Percentiles rank a stretch among this genome's conserved stretches.
Evolutionary conservation across 1,140 invertebrate genomes (phyloP).

Genomic region (Pseudachorutes palmiensis): DNA sequence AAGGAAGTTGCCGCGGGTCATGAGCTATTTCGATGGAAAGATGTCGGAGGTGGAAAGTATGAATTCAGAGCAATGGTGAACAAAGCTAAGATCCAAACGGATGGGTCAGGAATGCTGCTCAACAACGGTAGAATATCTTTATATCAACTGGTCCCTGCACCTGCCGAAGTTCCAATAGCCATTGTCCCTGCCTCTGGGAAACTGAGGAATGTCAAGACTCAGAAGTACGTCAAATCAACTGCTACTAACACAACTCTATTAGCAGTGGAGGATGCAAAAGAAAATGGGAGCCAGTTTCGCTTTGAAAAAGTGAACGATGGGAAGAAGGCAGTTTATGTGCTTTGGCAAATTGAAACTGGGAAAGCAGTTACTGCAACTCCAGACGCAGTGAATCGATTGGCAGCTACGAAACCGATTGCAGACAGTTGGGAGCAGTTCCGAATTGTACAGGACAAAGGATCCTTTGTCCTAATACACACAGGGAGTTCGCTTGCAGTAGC

Average conservation of each 20-base stretch:
- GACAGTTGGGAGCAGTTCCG: slow-evolving; percentile 34
- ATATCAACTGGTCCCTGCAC: slow-evolving; percentile 16
- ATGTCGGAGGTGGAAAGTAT: slow-evolving; percentile 11
- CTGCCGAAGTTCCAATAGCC: too few relatives aligned
- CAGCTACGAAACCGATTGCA: slow-evolving; percentile 13
- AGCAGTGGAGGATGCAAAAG: neutral
- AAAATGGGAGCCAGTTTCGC: slow-evolving; percentile 8
- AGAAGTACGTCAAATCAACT: slow-evolving; percentile 18
- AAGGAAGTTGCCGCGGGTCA: slow-evolving; percentile 12
- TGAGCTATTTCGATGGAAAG: slow-evolving; percentile 25
- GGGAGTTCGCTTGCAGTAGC: slow-evolving; percentile 19
- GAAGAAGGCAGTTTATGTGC: slow-evolving; percentile 14
- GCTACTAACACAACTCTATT: slow-evolving; percentile 5
- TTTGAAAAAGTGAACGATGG: slow-evolving; percentile 17
- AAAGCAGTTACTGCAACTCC: slow-evolving; percentile 24
- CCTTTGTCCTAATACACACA: slow-evolving; percentile 24
- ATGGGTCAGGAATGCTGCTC: neutral
- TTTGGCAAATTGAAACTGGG: slow-evolving; percentile 10
- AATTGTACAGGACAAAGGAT: slow-evolving; percentile 18
- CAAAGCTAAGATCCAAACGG: slow-evolving; percentile 4
- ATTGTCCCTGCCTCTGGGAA: slow-evolving; percentile 10
- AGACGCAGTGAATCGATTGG: slow-evolving; percentile 16
- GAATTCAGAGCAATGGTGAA: slow-evolving; percentile 28
- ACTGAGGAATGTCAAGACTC: slow-evolving; percentile 17
- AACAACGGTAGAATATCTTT: slow-evolving; percentile 17